Evolutionary conservation across 1,140 invertebrate species (phyloP), one percentile per base, ranked within the genome.

Genomic region (Heliconius hermathena): DNA sequence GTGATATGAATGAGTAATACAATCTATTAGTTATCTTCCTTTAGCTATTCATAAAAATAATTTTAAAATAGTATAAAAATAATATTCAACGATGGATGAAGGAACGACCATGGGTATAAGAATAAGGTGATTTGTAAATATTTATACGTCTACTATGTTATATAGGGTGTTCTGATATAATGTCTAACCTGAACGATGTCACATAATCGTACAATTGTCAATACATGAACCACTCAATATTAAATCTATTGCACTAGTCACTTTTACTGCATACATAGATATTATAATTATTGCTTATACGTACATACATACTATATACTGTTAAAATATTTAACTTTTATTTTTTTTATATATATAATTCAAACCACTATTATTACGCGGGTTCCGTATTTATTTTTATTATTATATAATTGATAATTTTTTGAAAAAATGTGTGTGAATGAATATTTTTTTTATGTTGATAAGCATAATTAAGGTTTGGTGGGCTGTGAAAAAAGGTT

Each of bases 181-280:
- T 66, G 26, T 66, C 60, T 11, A 66, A 66, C 3, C 4, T 29
- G 26, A 66, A 29, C 26, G 11, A 66, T 66, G 60, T 66, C 11
- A 66, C 9, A 66, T 66, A 66, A n/a, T 29, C 26, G 22, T 29
- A 26, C 11, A 26, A 66, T 66, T 66, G 11, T 66, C 60, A 82
- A 82, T 84, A 87, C 87, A 84, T 13, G 13, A 26, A 66, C 60
- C 77, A 70, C 72, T 88, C 85, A 85, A 83, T 85, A 87, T 88
- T 87, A 87, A 86, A 85, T 85, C 75, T 89, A 87, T 81, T 89
- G 88, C 88, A 90, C 89, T 46, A 79, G 81, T 87, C 86, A 90
- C 86, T 83, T 90, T 89, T 89, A 86, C 85, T 87, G 88, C 77
- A 81, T 87, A 88, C 81, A 83, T 86, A 81, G 8, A 6, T 66